Base-by-base conservation (phyloP, 1,140 invertebrate species). In the Microplitis mediator region DNA sequence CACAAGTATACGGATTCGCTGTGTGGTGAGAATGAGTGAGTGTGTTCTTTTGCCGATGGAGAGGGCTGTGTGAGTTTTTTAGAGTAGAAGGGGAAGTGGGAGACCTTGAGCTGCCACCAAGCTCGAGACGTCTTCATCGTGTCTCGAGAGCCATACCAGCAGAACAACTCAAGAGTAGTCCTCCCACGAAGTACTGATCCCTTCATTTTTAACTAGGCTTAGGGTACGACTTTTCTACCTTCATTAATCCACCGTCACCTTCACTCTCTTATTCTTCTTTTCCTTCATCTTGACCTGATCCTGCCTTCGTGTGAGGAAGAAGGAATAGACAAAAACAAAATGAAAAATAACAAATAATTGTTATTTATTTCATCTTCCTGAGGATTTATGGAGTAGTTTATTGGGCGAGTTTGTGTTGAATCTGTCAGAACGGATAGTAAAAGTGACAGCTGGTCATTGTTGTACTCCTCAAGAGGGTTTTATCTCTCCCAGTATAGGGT, bases 101-200 rank as follows among this genome's bases (percentile, higher is more conserved):
- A 86, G 86, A 86, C 85, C 86, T 86, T 87, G 86, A 86, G 86
- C 85, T 87, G 85, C 86, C 86, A 86, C 78, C 74, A 80, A 79
- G 78, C 79, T 78, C 79, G 81, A 83, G 82, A 87, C 84, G 81
- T 87, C 86, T 87, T 87, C 86, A 86, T 87, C 82, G 84, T 83
- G 82, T 82, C 16, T 66, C 39, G 23, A 63, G 16, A 52, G 11
- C 23, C 62, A 50, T 14, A 34, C 45, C 14, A 64, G 16, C 36
- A 50, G 39, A 34, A 64, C 14, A 64, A 50, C 36, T 31, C 23
- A 34, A 64, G 23, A 56, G 39, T 11, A 39, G 61, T 71, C 69
- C 69, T 52, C 69, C 69, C 61, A 71, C 69, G 35, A 58, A 39
- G 58, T 52, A 51, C 9, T 45, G 68, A 63, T 62, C 61, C 56